A percentile compares a stretch with the other conserved stretches of the same genome.
Evolutionary conservation across 1,140 invertebrate genomes (phyloP).

Genomic region (Macrocentrus cingulum): DNA sequence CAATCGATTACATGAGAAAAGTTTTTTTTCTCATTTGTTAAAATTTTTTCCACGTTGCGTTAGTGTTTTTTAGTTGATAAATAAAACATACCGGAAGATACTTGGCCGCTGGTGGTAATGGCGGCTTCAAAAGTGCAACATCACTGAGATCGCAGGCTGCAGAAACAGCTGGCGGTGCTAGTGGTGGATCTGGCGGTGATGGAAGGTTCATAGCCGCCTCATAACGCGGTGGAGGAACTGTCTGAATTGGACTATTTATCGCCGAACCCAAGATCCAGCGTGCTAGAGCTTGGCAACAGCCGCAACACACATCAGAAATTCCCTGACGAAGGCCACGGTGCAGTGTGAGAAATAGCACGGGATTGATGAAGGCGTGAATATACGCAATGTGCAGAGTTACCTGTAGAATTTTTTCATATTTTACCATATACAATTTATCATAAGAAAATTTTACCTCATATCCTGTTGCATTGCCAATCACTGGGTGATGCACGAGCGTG

Average conservation of each 20-base stretch:
- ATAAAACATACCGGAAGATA: constrained; percentile 35
- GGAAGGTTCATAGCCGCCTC: constrained; percentile 40
- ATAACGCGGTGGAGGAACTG: constrained; percentile 37
- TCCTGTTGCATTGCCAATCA: constrained; percentile 69
- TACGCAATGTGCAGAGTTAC: constrained; percentile 85
- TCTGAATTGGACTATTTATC: constrained; percentile 50
- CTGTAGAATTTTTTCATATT: too few species aligned
- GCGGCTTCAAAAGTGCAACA: constrained; percentile 59
- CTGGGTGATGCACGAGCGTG: constrained; percentile 73
- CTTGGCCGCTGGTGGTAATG: constrained; percentile 50
- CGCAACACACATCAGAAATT: constrained; percentile 71
- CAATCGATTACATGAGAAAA: not conserved
- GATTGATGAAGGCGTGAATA: constrained; percentile 84
- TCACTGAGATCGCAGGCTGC: constrained; percentile 48
- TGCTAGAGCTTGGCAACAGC: constrained; percentile 67
- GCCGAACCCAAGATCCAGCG: constrained; percentile 65
- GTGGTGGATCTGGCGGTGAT: constrained; percentile 52
- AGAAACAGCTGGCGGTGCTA: constrained; percentile 32
- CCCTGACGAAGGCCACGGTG: constrained; percentile 75
- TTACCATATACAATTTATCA: too few species aligned
- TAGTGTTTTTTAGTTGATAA: not conserved
- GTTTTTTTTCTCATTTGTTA: too few species aligned
- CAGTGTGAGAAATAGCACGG: constrained; percentile 76
- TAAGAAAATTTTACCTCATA: too few species aligned
- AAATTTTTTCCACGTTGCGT: not conserved